These are phyloP conservation scores for Sarcophaga carnaria DNA, from an alignment of 2,888 invertebrate species.

Conservation along the genomic window DNA sequence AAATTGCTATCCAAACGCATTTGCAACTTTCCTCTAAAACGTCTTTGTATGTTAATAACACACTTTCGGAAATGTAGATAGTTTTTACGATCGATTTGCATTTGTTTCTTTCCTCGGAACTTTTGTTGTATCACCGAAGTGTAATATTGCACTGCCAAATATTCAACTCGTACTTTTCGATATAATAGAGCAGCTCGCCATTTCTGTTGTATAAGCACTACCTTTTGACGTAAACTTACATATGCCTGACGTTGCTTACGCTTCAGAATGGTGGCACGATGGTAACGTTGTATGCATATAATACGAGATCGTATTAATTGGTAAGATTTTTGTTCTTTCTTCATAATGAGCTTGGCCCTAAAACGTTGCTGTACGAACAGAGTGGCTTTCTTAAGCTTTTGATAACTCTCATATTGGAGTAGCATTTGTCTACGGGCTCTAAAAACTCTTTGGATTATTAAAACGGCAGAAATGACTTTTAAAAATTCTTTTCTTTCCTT, in stretches of 20 bases:
- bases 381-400: constrained; percentile 63
- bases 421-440: constrained; percentile 73
- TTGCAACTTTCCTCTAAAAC: constrained; percentile 75
- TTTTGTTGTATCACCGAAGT: constrained; percentile 76
- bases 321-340: constrained; percentile 70
- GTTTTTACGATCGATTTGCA: constrained; percentile 72
- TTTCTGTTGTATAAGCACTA: constrained; percentile 76
- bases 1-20: constrained; percentile 71
- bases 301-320: constrained; percentile 72
- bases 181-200: constrained; percentile 78
- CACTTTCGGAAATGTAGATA: constrained; percentile 72
- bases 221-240: constrained; percentile 72
- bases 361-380: constrained; percentile 73
- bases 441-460: constrained; percentile 77
- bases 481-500: constrained; percentile 72
- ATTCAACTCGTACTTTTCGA: constrained; percentile 74
- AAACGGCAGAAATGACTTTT: constrained; percentile 64
- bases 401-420: constrained; percentile 69
- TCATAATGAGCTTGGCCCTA: constrained; percentile 73
- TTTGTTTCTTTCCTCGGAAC: constrained; percentile 75
- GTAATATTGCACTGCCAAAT: constrained; percentile 72
- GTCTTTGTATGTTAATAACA: constrained; percentile 77
- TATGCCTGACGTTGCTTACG: constrained; percentile 65
- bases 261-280: constrained; percentile 72
- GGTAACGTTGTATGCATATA: constrained; percentile 76